phyloP scores from a whole-genome alignment of 2,113 vertebrate species.

The Gulo gulo region DNA sequence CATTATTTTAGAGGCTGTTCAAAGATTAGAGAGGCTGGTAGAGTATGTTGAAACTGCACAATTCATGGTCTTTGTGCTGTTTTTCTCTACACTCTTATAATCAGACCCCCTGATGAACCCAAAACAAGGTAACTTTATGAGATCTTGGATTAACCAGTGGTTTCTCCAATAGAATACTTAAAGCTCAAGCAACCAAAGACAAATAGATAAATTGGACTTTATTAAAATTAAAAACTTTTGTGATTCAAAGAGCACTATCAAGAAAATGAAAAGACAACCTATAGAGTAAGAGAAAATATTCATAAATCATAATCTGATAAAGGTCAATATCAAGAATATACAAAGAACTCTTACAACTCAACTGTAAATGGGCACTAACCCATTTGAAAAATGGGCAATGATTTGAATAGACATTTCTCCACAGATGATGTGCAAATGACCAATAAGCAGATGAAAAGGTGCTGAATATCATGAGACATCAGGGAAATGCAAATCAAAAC shows the following conservation, averaged over 20 bases:
- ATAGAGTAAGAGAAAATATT: neutral
- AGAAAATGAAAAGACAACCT: neutral
- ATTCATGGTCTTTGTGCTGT: neutral
- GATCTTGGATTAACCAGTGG: neutral
- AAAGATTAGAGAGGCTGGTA: neutral
- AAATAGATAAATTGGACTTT: neutral
- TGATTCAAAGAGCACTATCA: neutral
- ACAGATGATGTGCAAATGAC: neutral
- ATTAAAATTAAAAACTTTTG: neutral
- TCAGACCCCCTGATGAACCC: neutral
- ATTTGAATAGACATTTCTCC: neutral
- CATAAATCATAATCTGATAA: neutral
- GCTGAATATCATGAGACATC: neutral
- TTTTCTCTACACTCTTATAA: neutral
- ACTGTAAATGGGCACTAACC: neutral
- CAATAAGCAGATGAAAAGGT: neutral
- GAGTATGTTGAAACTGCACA: neutral
- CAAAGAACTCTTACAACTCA: neutral
- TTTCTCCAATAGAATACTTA: neutral
- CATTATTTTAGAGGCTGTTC: neutral
- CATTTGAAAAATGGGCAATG: neutral
- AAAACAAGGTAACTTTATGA: neutral
- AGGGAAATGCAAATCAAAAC: neutral
- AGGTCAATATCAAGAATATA: neutral
- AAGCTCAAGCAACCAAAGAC: neutral